Conservation (phyloP, 2,797 vertebrate genomes). For the Halcyon chelicuti region DNA sequence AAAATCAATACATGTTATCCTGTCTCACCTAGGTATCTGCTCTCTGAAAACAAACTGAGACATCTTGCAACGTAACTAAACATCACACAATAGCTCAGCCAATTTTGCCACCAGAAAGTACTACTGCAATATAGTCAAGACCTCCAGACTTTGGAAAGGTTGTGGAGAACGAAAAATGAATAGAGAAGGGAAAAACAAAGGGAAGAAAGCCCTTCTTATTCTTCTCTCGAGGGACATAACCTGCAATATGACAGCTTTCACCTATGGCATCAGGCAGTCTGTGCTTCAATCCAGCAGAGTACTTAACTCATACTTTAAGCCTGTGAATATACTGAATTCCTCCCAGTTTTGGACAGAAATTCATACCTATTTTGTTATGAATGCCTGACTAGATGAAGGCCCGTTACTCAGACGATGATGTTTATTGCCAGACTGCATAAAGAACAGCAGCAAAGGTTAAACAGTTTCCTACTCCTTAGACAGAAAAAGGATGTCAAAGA, state of each 20-base stretch:
- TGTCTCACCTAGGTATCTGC: not conserved
- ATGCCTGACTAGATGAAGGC: conserved; percentile 2
- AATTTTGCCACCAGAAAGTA: conserved; percentile 1
- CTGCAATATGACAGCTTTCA: not conserved
- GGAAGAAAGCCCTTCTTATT: not conserved
- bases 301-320: not conserved
- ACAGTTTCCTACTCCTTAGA: not conserved
- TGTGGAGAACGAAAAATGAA: not conserved
- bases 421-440: not conserved
- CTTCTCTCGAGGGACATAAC: not conserved
- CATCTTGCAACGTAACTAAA: not conserved
- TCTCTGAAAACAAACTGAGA: conserved; percentile 22
- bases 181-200: not conserved
- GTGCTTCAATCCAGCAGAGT: not conserved
- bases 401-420: not conserved
- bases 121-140: not conserved
- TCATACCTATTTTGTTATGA: not conserved
- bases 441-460: not conserved
- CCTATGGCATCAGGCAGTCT: not conserved
- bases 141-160: not conserved
- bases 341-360: not conserved
- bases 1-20: not conserved
- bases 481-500: not conserved
- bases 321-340: not conserved
- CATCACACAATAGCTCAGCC: not conserved